Conservation (phyloP, 1,140 invertebrate species). For the Hormaphis cornu region DNA sequence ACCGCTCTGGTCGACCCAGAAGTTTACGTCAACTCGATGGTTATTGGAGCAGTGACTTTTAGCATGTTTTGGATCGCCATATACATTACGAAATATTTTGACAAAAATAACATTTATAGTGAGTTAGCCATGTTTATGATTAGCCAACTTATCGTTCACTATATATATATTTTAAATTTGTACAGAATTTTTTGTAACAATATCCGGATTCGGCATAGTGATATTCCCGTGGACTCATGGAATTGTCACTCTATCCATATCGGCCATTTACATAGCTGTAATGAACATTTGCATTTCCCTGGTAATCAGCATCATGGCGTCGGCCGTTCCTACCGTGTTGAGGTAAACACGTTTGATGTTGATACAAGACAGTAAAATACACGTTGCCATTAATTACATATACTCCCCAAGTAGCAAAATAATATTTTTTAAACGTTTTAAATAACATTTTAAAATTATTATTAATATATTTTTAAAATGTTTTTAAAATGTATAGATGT, state of each 20-base stretch:
- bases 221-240: slow-evolving; percentile 8
- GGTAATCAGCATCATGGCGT: slow-evolving; percentile 1
- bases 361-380: too few relatives aligned
- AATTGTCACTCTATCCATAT: not conserved
- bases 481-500: too few relatives aligned
- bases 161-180: not conserved
- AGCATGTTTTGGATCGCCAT: slow-evolving; percentile 8
- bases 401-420: too few relatives aligned
- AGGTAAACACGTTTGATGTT: too few relatives aligned
- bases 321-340: not conserved
- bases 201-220: not conserved
- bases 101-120: not conserved
- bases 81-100: not conserved
- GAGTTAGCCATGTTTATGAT: too few relatives aligned
- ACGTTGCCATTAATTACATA: not conserved
- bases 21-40: not conserved
- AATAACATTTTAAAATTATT: too few relatives aligned
- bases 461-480: too few relatives aligned
- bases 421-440: too few relatives aligned
- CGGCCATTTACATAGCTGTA: slow-evolving; percentile 6
- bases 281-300: not conserved
- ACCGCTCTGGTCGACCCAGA: not conserved
- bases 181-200: not conserved
- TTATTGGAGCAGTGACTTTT: not conserved
- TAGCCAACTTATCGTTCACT: too few relatives aligned